Evolutionary conservation across 2,113 vertebrate genomes (phyloP), one percentile per base, ranked within the genome.

Genomic region (Varanus komodoensis): DNA sequence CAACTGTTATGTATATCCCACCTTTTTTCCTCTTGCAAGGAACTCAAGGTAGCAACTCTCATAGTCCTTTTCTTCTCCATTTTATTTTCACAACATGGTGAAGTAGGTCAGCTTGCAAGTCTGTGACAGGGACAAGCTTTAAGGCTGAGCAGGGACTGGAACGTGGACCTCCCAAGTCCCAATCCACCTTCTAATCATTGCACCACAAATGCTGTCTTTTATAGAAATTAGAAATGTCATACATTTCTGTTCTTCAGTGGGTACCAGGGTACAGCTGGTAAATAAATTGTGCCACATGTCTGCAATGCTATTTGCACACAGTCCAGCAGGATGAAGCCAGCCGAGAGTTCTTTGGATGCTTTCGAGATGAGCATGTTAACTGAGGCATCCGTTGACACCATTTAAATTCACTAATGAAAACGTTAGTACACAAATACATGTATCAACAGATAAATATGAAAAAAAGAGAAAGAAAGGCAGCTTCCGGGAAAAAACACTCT

Each of bases 321-420:
- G 3, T 44, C 74, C 86, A 61, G n/a, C 23, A 78, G 86, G 38
- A 64, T 48, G 38, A 48, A 78, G 44, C 86, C 86, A 78, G 54
- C 38, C 27, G 7, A 32, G 74, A 48, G 57, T 87, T 87, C 74
- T 87, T 87, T 32, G 74, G 34, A 87, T 78, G 34, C 67, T 78
- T 87, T 32, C 19, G 25, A 34, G 74, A 48, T 87, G 75, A 87
- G 38, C 23, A n/a, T 79, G 57, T 87, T 78, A 44, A 19, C 23
- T 9, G 34, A 50, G 75, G 29, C 86, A 34, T 87, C 54, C 48
- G 69, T 82, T 75, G 75, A 15, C 12, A 48, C 64, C 71, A 64
- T 34, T 83, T 48, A 74, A 74, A 21, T 86, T 61, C 34, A 73
- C 8, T 57, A 61, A 61, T 89, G 34, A 75, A 89, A 89, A 50